Base-by-base conservation (phyloP, 2,888 invertebrate genomes). In the Slavum lentiscoides region DNA sequence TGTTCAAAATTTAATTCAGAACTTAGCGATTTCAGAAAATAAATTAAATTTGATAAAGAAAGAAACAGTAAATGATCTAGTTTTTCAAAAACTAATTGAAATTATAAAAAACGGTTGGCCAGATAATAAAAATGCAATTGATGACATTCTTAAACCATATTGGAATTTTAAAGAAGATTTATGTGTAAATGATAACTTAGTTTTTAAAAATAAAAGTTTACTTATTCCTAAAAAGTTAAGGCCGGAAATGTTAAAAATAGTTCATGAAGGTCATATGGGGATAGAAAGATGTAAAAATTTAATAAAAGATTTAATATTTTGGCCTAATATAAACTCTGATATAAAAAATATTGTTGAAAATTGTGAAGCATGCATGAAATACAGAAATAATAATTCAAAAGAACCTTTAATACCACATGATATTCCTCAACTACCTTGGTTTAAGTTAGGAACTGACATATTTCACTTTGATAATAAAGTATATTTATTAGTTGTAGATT, bases 251-350 rank as follows among this genome's bases (percentile, higher is more conserved):
- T 74, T 83, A 59, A 81, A 75, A 55, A 19, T 68, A 68, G 69
- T 83, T 30, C 82, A 84, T 82, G 74, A 83, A 64, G 73, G 77
- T 67, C 83, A 83, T 66, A 81, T 82, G 73, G 83, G 83, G 4
- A 64, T 74, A 4, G 49, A 74, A 37, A 62, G 67, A 66, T 67
- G 64, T 58, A 39, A 23, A 39, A 77, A 77, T 61, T 11, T 17
- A 53, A 82, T 82, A 69, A 83, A 69, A 70, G 70, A 83, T 69
- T 49, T 82, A 43, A 61, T 83, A 21, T 83, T 81, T 82, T 83
- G 83, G 83, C 82, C 83, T 37, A n/a, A n/a, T n/a, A n/a, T n/a
- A n/a, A n/a, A n/a, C n/a, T n/a, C n/a, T n/a, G n/a, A n/a, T n/a
- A n/a, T 84, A n/a, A 58, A 72, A 23, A 68, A 81, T 62, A 43